Base-by-base conservation (phyloP, 2,888 invertebrate species). In the Dicycla oo region DNA sequence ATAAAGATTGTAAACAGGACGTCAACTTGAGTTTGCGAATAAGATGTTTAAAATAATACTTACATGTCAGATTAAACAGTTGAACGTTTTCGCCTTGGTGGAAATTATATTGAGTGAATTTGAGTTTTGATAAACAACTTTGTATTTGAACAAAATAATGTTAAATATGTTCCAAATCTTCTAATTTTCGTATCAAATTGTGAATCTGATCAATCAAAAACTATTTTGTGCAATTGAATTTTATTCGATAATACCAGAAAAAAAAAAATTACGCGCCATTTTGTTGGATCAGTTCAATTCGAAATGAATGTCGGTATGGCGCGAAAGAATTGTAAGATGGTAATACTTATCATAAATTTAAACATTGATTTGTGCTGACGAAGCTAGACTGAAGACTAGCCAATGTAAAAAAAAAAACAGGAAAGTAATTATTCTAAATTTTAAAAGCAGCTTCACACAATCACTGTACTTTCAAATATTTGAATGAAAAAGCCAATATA, bases 11-110 rank as follows among this genome's bases (percentile, higher is more conserved):
- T 51, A 20, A 23, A 43, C n/a, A 26, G 4, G 18, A 49, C n/a
- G 45, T 49, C 20, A 65, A n/a, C 73, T 78, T 57, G 73, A 79
- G 53, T 11, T 61, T 40, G 66, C 60, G 53, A 67, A 79, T 82
- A 69, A 78, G 69, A 73, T 69, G 23, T 49, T 67, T 40, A 43
- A 63, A 45, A 54, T 60, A 49, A 26, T 60, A 53, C n/a, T n/a
- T n/a, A n/a, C 62, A 56, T 78, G 38, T 69, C 43, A 63, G 53
- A 56, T 57, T 49, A 43, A 58, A 69, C 43, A 81, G 23, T 34
- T 76, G 26, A 68, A 69, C 13, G 43, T 61, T 65, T 76, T 71
- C 38, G 49, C 57, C 56, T 75, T 57, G 40, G 43, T 70, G 53
- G 66, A 54, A 57, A 71, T n/a, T 71, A 49, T 56, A 76, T 71